A percentile compares a stretch with the other conserved stretches of the same genome.
These are phyloP conservation scores for Taurulus bubalis DNA, from an alignment of 2,113 vertebrate species.

Conservation along the genomic window DNA sequence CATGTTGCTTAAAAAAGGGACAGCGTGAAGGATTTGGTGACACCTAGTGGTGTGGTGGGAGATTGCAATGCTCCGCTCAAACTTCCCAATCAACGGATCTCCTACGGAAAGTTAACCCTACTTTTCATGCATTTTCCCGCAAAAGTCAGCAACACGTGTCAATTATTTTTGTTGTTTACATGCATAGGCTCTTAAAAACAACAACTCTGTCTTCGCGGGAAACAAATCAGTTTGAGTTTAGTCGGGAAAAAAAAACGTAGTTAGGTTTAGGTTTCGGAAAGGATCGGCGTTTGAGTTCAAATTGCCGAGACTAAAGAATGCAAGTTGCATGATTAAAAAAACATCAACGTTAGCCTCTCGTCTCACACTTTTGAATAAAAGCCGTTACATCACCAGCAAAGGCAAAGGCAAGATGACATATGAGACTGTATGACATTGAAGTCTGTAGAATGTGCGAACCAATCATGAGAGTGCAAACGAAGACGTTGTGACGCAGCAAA, in stretches of 20 bases:
- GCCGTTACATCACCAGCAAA: background rate
- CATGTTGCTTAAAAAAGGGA: background rate
- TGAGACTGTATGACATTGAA: background rate
- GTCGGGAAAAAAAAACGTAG: too few relatives aligned
- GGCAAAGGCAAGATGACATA: background rate
- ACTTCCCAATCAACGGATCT: background rate
- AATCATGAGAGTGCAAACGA: background rate
- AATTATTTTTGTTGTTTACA: background rate
- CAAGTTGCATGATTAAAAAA: too few relatives aligned
- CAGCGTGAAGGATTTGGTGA: background rate
- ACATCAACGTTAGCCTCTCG: too few relatives aligned
- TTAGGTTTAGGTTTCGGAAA: too few relatives aligned
- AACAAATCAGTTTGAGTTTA: too few relatives aligned
- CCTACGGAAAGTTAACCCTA: background rate
- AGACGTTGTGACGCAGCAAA: background rate
- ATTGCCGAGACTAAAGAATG: too few relatives aligned
- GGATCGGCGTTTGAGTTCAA: too few relatives aligned
- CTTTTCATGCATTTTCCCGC: background rate
- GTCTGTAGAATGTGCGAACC: background rate
- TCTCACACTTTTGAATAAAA: background rate
- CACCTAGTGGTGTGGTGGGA: background rate
- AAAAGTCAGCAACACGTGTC: background rate
- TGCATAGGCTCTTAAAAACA: too few relatives aligned
- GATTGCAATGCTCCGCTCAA: background rate
- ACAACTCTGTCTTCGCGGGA: too few relatives aligned